phyloP scores from a whole-genome alignment of 2,888 invertebrate genomes.

The Brachyopa scutellaris region DNA sequence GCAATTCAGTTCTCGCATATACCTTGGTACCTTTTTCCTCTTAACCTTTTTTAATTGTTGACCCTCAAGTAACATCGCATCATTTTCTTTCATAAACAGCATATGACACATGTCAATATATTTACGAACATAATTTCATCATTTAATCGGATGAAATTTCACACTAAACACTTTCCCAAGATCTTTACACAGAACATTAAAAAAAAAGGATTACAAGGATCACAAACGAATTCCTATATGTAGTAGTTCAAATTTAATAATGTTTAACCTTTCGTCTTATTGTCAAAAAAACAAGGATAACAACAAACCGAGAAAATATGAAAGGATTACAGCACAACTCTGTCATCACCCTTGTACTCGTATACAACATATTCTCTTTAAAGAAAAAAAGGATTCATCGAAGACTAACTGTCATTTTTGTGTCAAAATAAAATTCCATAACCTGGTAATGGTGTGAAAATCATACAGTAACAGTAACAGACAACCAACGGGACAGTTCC shows the following conservation, averaged over 20 bases:
- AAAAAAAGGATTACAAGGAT: conserved; percentile 43
- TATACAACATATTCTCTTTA: background rate
- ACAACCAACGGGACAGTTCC: background rate
- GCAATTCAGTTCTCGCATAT: too few species aligned
- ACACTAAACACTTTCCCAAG: conserved; percentile 49
- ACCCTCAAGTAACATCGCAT: too few species aligned
- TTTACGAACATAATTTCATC: conserved; percentile 41
- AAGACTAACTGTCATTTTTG: conserved; percentile 29
- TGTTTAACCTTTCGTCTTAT: conserved; percentile 25
- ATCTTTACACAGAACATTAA: background rate
- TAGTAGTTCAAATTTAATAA: too few species aligned
- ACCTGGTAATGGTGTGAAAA: conserved; percentile 35
- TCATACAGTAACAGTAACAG: background rate
- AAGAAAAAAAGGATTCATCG: conserved; percentile 32
- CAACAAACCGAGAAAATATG: conserved; percentile 12
- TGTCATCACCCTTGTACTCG: conserved; percentile 29
- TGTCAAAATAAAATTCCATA: conserved; percentile 35
- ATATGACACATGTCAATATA: conserved; percentile 36
- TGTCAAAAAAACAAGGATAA: conserved; percentile 20
- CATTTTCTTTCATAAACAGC: background rate
- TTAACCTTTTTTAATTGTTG: too few species aligned
- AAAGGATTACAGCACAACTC: too few species aligned
- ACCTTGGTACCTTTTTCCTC: too few species aligned
- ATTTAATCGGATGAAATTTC: conserved; percentile 44
- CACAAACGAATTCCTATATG: conserved; percentile 5